A percentile compares a stretch with the other conserved stretches of the same genome.
Evolutionary conservation across 2,113 vertebrate species (phyloP).

Genomic region (Pelusios castaneus): DNA sequence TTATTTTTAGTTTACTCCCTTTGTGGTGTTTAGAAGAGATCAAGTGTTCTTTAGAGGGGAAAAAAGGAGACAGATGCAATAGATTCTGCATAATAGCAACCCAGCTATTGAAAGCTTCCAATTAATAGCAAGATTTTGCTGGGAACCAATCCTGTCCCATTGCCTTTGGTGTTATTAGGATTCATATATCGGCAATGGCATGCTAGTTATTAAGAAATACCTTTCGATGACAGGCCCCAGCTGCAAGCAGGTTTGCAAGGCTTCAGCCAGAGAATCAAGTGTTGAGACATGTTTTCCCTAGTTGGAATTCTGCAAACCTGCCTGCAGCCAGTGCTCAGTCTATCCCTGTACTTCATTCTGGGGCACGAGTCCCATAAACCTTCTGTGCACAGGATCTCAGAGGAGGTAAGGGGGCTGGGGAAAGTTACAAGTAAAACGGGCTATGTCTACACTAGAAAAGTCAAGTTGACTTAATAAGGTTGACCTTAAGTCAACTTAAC

Average conservation of each 20-base stretch:
- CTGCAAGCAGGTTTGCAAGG: neutral
- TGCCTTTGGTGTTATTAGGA: neutral
- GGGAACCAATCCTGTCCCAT: neutral
- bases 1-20: neutral
- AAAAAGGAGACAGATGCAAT: too few relatives aligned
- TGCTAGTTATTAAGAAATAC: neutral
- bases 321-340: neutral
- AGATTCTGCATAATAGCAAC: too few relatives aligned
- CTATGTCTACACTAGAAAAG: too few relatives aligned
- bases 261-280: neutral
- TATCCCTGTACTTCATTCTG: neutral
- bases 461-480: too few relatives aligned
- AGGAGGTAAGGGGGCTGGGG: neutral
- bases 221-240: neutral
- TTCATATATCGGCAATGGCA: neutral
- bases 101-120: neutral
- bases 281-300: neutral
- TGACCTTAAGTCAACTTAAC: too few relatives aligned
- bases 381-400: neutral
- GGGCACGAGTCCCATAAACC: neutral
- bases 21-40: too few relatives aligned
- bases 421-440: neutral
- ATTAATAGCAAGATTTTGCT: neutral
- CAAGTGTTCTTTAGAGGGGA: too few relatives aligned
- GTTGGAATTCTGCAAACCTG: neutral